Conservation (phyloP, 1,140 invertebrate genomes). For the Drosophila quadrilineata region DNA sequence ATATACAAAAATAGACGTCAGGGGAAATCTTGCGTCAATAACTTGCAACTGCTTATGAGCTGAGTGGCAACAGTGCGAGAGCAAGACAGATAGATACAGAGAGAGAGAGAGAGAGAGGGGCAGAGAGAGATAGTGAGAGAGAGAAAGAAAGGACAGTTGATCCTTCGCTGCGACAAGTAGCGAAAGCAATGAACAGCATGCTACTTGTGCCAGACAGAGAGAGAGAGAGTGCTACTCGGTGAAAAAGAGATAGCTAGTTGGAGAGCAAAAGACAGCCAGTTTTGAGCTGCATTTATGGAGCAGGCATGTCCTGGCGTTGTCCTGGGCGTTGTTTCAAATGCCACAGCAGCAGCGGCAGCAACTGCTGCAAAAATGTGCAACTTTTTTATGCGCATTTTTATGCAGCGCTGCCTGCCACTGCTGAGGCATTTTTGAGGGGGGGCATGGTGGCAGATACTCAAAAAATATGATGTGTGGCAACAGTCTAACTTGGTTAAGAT, state of each 20-base stretch:
- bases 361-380: conserved; percentile 29
- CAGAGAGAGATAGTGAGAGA: too few relatives aligned
- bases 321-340: conserved; percentile 16
- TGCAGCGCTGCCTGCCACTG: conserved; percentile 24
- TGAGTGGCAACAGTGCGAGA: conserved; percentile 33
- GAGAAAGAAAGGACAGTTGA: conserved; percentile 13
- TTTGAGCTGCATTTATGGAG: too few relatives aligned
- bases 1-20: conserved; percentile 36
- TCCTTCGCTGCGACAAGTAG: conserved; percentile 29
- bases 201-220: not conserved
- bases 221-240: not conserved
- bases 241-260: not conserved
- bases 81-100: too few relatives aligned
- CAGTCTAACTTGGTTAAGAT: too few relatives aligned
- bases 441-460: too few relatives aligned
- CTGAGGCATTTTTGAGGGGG: conserved; percentile 12
- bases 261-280: not conserved
- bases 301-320: not conserved
- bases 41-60: conserved; percentile 75
- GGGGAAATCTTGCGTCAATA: conserved; percentile 72
- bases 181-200: conserved; percentile 8
- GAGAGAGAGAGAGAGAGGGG: too few relatives aligned
- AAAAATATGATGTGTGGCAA: too few relatives aligned
- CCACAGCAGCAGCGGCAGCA: conserved; percentile 3
- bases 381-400: conserved; percentile 55